phyloP scores from a whole-genome alignment of 2,797 vertebrate species.

The Schizopygopsis pylzovi region DNA sequence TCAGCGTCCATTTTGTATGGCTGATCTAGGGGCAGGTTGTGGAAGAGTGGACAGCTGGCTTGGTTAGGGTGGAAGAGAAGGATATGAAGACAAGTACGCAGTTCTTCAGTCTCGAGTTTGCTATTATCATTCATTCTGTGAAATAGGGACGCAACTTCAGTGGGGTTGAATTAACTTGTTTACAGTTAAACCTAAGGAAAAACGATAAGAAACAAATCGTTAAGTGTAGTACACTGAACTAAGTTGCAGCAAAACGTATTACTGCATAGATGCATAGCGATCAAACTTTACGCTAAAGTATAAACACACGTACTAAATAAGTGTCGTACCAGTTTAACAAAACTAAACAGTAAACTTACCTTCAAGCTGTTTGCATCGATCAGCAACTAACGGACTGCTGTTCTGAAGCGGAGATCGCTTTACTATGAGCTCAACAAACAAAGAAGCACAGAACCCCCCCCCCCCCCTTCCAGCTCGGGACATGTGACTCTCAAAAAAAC shows the following conservation, averaged over 20 bases:
- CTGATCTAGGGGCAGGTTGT: constrained; percentile 70
- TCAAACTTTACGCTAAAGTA: neutral
- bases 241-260: neutral
- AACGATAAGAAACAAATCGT: neutral
- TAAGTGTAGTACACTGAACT: neutral
- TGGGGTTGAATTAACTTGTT: neutral
- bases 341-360: neutral
- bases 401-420: neutral
- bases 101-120: constrained; percentile 86
- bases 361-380: neutral
- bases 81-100: constrained; percentile 81
- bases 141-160: neutral
- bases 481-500: constrained; percentile 48
- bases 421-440: neutral
- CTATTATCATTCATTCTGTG: constrained; percentile 70
- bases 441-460: neutral
- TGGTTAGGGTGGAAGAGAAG: constrained; percentile 86
- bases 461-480: neutral
- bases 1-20: constrained; percentile 73
- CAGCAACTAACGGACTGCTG: constrained; percentile 9
- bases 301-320: neutral
- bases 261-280: neutral
- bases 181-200: neutral
- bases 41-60: constrained; percentile 71
- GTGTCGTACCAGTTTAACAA: neutral